Conservation (phyloP, 35 echinoderm and acorn worm species). For the Heliocidaris erythrogramma region DNA sequence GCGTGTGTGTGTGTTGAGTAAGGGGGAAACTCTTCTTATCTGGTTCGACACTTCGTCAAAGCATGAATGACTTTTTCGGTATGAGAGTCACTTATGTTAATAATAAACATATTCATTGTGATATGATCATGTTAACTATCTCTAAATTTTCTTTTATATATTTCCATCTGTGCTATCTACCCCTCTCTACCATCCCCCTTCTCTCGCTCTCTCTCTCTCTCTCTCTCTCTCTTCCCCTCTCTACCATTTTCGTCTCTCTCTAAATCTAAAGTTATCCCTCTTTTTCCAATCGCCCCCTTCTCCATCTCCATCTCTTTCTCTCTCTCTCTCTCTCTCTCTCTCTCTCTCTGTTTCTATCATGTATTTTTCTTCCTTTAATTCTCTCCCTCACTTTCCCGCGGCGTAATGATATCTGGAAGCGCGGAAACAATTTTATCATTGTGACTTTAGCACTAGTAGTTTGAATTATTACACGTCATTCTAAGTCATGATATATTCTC, state of each 20-base stretch:
- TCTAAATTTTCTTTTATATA: no score
- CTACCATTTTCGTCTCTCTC: constrained; percentile 6
- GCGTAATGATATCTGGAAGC: not conserved
- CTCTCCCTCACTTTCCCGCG: not conserved
- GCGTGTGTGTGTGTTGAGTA: no score
- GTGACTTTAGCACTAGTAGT: no score
- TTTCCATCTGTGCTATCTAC: not conserved
- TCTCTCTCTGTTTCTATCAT: not conserved
- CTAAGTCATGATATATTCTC: no score
- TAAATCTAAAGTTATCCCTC: not conserved
- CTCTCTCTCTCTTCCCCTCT: not conserved
- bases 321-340: not conserved
- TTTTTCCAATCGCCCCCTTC: not conserved
- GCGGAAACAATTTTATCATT: no score
- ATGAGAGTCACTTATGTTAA: no score
- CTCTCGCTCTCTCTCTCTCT: constrained; percentile 20
- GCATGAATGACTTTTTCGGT: no score
- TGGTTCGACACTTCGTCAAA: no score
- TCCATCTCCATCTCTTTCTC: not conserved
- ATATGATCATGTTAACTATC: no score
- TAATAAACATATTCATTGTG: no score
- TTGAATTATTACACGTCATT: no score
- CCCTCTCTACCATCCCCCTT: not conserved
- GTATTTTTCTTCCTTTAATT: not conserved
- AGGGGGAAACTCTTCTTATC: no score